Evolutionary conservation across 2,888 invertebrate genomes (phyloP), one percentile per base, ranked within the genome.

Genomic region (Stenurella melanura): DNA sequence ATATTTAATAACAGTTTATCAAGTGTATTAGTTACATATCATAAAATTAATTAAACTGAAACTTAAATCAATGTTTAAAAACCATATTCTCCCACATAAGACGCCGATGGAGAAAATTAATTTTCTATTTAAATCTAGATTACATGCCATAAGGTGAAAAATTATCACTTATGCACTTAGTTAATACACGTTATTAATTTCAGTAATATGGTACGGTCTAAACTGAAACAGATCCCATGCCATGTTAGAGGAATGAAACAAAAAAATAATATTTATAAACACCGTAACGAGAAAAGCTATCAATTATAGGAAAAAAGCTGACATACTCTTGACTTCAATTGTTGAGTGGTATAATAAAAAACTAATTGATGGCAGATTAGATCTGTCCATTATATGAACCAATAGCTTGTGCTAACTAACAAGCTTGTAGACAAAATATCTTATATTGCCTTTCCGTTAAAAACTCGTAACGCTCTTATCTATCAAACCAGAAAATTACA

Each of bases 401-500:
- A 78, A 80, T 78, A 80, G 76, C 78, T 76, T 79, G 80, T 82
- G 81, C 81, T 81, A 81, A 83, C 85, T 85, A 85, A 85, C 85
- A 81, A 85, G 85, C 75, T 73, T 83, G 78, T 69, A 80, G 78
- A 82, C 80, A 83, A 82, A 83, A 81, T 83, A 83, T 81, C 82
- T 68, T 77, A 76, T 79, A 73, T 73, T 74, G 67, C 64, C 79
- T 74, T 77, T 76, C 77, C 74, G 79, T 78, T 80, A 80, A 83
- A 82, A 82, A 82, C 80, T 82, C 78, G 83, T 83, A 85, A 83
- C 86, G 86, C 84, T 83, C 83, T 83, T 85, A 86, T 86, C 86
- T 86, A 88, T 88, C 86, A 88, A 87, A 87, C 83, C 87, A 87
- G 87, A 87, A 88, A 88, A 88, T 88, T 88, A 88, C 87, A 87